Base-by-base conservation (phyloP, 2,888 invertebrate genomes). In the Cryptus viduatorius region DNA sequence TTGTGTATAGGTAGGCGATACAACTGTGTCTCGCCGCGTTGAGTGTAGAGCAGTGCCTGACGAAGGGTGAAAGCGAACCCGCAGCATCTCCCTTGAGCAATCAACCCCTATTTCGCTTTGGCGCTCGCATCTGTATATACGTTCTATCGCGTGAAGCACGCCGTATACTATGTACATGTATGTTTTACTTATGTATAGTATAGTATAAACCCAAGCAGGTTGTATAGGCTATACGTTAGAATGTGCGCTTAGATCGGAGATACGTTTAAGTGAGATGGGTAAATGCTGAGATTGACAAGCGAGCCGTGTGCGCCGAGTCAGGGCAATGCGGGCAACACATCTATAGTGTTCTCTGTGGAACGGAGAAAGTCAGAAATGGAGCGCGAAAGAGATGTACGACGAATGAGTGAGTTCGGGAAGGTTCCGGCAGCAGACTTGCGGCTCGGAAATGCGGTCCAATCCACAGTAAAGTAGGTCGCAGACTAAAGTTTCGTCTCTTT, bases 51-150 rank as follows among this genome's bases (percentile, higher is more conserved):
- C 53, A 14, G 81, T 73, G 68, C 73, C 77, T 73, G 56, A 31
- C 84, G 78, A 84, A 75, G 81, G 84, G 81, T 84, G 81, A 84
- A 84, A 84, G 84, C 84, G 81, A 84, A 84, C 84, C 84, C 81
- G 84, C 78, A 84, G 81, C 84, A 81, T 81, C 80, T 81, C 84
- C 84, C 81, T 65, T 78, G 81, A 73, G 84, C 84, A 84, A 84
- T 84, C 81, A 84, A 78, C 84, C 81, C 78, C 84, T 81, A 81
- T 81, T 81, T 78, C 84, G 81, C 84, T 81, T 78, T 84, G 77
- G 78, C 72, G 61, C 81, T 77, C 44, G 83, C 72, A 79, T 83
- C 79, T 77, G 67, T 44, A 59, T 72, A 42, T 56, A 44, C 67
- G 72, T 68, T 29, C 37, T 67, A 83, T 72, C 83, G 50, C 31